Base-by-base conservation (phyloP, 2,113 vertebrate genomes). In the Eublepharis macularius region DNA sequence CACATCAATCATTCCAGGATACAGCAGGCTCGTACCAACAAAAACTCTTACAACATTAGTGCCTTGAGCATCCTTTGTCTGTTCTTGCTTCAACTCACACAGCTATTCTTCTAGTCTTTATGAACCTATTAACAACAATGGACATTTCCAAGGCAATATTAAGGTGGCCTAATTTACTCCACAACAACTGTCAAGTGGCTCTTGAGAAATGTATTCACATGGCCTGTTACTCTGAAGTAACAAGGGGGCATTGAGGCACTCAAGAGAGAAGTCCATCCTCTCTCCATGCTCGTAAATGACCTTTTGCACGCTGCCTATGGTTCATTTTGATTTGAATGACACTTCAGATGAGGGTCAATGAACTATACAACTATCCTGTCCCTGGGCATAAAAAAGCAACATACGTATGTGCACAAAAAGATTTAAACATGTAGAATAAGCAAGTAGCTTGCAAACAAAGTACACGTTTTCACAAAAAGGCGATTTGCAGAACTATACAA, bases 281-380 rank as follows among this genome's bases (percentile, higher is more conserved):
- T 54, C 12, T 76, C 73, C 66, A 26, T 41, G 14, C 49, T 68
- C n/a, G 24, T 21, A 41, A 66, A 19, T 83, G 60, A 32, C 41
- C 24, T 89, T 43, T 91, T 86, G 72, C 69, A 84, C 24, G 89
- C 73, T 3, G 72, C 73, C 43, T 84, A 85, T 75, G 21, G 85
- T 14, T 84, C 8, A 2, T 80, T 79, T 89, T 88, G 45, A 87
- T 88, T 76, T 80, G 86, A 88, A 89, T 68, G 63, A 36, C 29
- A 90, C 60, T 89, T 93, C 57, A 88, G 36, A 88, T 85, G 65
- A 82, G 21, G 16, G 80, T 78, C 41, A 85, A 2, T 84, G 29
- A 85, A 47, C 32, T 69, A 1, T 21, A 74, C 2, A 79, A 49
- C 51, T 76, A 88, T 80, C 54, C 72, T 85, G 74, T 36, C 47